These are phyloP conservation scores for Puma concolor DNA, from an alignment of 2,113 vertebrate species.

Conservation along the genomic window DNA sequence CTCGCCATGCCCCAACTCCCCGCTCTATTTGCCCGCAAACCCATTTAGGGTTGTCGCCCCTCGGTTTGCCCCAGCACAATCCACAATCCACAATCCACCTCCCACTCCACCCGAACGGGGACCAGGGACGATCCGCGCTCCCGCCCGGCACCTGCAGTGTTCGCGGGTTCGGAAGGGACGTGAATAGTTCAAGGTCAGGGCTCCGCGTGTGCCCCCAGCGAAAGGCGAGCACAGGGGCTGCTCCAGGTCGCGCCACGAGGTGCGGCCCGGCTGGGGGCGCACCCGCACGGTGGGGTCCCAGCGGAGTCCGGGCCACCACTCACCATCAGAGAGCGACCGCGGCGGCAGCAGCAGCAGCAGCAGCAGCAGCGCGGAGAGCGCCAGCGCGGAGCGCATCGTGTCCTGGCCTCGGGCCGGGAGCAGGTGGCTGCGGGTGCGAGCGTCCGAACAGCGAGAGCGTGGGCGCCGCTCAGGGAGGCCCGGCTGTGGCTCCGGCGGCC, in stretches of 20 bases:
- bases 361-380: slow-evolving; percentile 42
- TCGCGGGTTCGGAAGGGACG: not conserved
- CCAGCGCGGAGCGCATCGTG: slow-evolving; percentile 64
- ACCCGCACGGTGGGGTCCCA: not conserved
- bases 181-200: slow-evolving; percentile 44
- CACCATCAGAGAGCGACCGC: not conserved
- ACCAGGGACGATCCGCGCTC: not conserved
- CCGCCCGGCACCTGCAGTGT: not conserved
- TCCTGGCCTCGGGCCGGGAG: not conserved
- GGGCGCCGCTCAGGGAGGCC: slow-evolving; percentile 27
- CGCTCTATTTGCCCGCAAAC: not conserved
- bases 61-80: not conserved
- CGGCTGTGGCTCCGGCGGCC: not conserved
- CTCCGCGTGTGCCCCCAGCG: not conserved
- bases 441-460: not conserved
- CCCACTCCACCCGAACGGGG: not conserved
- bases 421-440: slow-evolving; percentile 67
- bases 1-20: not conserved
- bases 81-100: not conserved
- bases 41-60: not conserved
- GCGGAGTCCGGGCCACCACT: slow-evolving; percentile 17
- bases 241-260: not conserved
- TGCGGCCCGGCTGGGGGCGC: not conserved
- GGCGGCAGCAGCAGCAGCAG: not conserved
- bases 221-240: not conserved